A percentile compares a stretch with the other conserved stretches of the same genome.
phyloP scores from a whole-genome alignment of 2,797 vertebrate genomes.

The Simalia tracyae region DNA sequence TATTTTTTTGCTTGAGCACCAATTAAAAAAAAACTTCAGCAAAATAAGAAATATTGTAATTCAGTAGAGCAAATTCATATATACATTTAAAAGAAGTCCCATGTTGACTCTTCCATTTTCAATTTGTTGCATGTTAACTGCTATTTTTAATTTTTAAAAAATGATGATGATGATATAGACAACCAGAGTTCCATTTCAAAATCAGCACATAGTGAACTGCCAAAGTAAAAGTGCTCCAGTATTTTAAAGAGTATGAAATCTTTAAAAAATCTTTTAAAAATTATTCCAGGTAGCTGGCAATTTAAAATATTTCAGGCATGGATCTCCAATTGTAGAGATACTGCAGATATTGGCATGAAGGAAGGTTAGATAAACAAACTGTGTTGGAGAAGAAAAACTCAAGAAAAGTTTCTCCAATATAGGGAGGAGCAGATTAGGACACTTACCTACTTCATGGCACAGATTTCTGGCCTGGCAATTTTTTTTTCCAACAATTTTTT shows the following conservation, averaged over 20 bases:
- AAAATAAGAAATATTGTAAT: slow-evolving; percentile 28
- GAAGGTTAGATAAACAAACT: not conserved
- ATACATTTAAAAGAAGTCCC: not conserved
- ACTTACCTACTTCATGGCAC: not conserved
- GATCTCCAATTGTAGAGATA: not conserved
- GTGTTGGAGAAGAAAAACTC: not conserved
- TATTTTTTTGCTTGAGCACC: not conserved
- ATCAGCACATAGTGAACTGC: not conserved
- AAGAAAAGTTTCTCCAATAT: not conserved
- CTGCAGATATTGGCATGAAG: not conserved
- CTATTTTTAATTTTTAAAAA: not conserved
- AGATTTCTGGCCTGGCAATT: not conserved
- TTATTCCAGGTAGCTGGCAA: not conserved
- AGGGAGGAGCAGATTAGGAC: not conserved
- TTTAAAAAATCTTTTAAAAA: not conserved
- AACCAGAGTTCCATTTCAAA: not conserved
- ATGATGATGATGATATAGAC: not conserved
- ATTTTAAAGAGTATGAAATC: not conserved
- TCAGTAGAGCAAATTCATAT: not conserved
- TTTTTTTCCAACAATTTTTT: no score
- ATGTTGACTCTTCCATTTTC: not conserved
- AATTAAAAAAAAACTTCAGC: slow-evolving; percentile 13
- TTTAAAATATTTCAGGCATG: not conserved
- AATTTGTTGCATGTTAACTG: not conserved
- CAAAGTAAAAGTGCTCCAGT: no score